Evolutionary conservation across 2,113 vertebrate species (phyloP).

Genomic region (Urocynchramus pylzowi): DNA sequence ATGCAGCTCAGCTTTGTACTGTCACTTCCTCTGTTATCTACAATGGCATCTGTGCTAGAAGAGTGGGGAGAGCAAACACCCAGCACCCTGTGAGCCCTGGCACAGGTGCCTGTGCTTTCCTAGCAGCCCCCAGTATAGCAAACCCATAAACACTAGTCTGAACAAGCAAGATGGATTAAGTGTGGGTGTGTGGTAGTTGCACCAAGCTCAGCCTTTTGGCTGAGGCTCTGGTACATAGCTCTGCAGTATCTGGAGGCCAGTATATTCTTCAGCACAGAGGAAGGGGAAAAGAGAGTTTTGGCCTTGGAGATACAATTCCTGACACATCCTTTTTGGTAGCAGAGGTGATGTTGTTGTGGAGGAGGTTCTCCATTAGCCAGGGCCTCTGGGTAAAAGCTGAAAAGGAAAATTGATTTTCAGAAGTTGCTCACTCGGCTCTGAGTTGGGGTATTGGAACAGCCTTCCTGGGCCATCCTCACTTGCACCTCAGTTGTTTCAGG

Average conservation of each 20-base stretch:
- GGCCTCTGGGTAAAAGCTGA: neutral
- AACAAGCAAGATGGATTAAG: fast-evolving
- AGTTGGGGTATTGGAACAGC: neutral
- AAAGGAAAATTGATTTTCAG: neutral
- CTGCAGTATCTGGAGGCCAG: no score
- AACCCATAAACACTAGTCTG: neutral
- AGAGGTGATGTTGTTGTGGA: neutral
- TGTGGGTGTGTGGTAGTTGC: neutral
- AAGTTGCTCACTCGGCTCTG: neutral
- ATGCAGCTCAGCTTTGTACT: neutral
- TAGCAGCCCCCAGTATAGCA: fast-evolving
- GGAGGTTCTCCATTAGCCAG: neutral
- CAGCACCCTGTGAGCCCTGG: neutral
- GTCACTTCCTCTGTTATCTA: neutral
- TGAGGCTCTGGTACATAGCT: neutral
- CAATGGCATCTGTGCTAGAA: neutral
- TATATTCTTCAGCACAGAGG: neutral
- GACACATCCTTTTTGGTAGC: neutral
- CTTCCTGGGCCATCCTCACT: neutral
- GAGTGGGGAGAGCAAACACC: neutral
- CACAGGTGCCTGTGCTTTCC: neutral
- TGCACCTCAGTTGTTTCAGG: fast-evolving
- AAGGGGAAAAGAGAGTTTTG: neutral
- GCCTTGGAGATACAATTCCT: neutral
- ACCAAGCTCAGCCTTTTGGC: neutral